A percentile compares a stretch with the other conserved stretches of the same genome.
Evolutionary conservation across 1,140 invertebrate species (phyloP).

Genomic region (Helicoverpa zea): DNA sequence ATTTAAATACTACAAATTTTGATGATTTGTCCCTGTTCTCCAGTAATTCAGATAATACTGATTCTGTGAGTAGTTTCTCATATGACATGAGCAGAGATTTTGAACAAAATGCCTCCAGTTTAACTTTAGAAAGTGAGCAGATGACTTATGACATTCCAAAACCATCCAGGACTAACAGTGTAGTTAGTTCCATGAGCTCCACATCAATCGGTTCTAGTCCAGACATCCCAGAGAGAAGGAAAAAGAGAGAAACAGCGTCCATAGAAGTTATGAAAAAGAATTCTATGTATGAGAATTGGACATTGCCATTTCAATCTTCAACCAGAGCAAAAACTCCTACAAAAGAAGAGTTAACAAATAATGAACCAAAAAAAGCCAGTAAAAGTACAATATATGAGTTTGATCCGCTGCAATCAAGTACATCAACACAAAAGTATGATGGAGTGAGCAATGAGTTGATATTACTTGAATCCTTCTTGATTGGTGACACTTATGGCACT

Average conservation of each 20-base stretch:
- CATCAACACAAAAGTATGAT: constrained; percentile 66
- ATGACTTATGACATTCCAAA: constrained; percentile 77
- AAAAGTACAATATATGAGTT: constrained; percentile 82
- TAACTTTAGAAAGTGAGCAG: constrained; percentile 60
- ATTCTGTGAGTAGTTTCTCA: constrained; percentile 74
- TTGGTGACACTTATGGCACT: constrained; percentile 78
- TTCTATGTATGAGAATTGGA: constrained; percentile 79
- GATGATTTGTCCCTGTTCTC: constrained; percentile 81
- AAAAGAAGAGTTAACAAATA: neutral
- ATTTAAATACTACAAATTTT: constrained; percentile 68
- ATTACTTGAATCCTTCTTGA: constrained; percentile 78
- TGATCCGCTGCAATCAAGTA: constrained; percentile 74
- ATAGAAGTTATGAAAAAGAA: constrained; percentile 74
- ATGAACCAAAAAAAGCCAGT: constrained; percentile 63
- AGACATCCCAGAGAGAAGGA: constrained; percentile 71
- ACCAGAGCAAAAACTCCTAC: constrained; percentile 15
- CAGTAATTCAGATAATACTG: constrained; percentile 74
- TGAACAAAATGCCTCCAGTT: constrained; percentile 61
- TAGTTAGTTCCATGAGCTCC: constrained; percentile 59
- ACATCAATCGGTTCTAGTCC: constrained; percentile 57
- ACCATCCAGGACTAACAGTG: constrained; percentile 69
- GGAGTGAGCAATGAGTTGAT: constrained; percentile 80
- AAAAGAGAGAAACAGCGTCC: constrained; percentile 64
- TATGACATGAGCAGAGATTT: constrained; percentile 70
- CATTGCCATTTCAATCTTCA: constrained; percentile 60